phyloP scores from a whole-genome alignment of 1,140 invertebrate genomes.

The Thaumatotibia leucotreta region DNA sequence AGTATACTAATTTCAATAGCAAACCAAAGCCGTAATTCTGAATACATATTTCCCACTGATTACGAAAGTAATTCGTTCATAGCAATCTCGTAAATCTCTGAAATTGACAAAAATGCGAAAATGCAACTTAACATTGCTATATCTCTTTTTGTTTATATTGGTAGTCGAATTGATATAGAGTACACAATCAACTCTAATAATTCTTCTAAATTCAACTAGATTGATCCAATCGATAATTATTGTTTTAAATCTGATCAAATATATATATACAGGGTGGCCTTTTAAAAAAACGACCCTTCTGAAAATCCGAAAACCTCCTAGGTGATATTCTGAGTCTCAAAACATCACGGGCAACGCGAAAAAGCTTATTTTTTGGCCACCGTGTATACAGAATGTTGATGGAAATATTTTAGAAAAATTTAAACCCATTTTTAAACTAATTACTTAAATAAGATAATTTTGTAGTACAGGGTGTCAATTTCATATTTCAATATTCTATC shows the following conservation, averaged over 20 bases:
- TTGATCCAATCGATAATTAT: too few relatives aligned
- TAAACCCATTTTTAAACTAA: background rate
- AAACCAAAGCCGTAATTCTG: background rate
- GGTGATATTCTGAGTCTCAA: too few relatives aligned
- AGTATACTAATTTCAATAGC: background rate
- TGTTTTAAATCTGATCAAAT: too few relatives aligned
- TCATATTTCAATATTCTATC: background rate
- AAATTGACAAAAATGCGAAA: background rate
- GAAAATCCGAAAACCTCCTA: too few relatives aligned
- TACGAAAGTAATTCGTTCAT: background rate
- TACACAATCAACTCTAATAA: background rate
- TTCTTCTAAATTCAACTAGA: too few relatives aligned
- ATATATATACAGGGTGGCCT: too few relatives aligned
- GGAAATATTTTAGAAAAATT: too few relatives aligned
- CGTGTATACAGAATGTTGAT: background rate
- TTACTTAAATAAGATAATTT: too few relatives aligned
- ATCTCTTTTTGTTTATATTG: background rate
- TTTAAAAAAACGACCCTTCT: too few relatives aligned
- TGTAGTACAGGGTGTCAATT: too few relatives aligned
- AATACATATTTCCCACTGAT: background rate
- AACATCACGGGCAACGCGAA: too few relatives aligned
- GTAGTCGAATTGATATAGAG: background rate
- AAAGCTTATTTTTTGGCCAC: too few relatives aligned
- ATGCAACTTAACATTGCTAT: background rate
- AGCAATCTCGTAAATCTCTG: background rate